These are phyloP conservation scores for Ammospiza caudacuta DNA, from an alignment of 2,113 vertebrate species.

Conservation along the genomic window DNA sequence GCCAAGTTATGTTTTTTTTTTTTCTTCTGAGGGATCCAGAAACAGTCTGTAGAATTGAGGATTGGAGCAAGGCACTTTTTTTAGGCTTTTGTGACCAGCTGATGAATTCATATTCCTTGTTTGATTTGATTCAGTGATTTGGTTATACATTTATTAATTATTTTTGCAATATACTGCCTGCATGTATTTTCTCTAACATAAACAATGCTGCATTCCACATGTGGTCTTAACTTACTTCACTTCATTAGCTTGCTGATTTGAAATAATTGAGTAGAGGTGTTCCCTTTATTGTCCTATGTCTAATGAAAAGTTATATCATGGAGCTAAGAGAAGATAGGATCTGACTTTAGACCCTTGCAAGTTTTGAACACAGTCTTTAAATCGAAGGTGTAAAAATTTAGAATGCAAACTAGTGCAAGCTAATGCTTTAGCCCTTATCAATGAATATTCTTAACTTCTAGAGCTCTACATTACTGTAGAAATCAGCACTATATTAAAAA, in stretches of 20 bases:
- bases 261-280: neutral
- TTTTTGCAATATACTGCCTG: neutral
- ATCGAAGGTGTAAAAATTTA: neutral
- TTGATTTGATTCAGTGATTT: neutral
- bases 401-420: neutral
- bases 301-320: neutral
- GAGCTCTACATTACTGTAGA: neutral
- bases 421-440: neutral
- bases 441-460: neutral
- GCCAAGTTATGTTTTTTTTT: fast-evolving
- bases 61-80: neutral
- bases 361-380: neutral
- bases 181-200: neutral
- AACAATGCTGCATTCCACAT: neutral
- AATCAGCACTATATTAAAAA: neutral
- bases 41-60: neutral
- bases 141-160: neutral
- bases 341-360: neutral
- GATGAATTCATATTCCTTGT: neutral
- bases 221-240: neutral
- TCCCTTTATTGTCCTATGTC: neutral
- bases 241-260: neutral
- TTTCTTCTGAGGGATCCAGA: neutral
- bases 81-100: neutral
- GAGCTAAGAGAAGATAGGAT: neutral